Conservation (phyloP, 2,888 invertebrate species). For the Drosophila recens region DNA sequence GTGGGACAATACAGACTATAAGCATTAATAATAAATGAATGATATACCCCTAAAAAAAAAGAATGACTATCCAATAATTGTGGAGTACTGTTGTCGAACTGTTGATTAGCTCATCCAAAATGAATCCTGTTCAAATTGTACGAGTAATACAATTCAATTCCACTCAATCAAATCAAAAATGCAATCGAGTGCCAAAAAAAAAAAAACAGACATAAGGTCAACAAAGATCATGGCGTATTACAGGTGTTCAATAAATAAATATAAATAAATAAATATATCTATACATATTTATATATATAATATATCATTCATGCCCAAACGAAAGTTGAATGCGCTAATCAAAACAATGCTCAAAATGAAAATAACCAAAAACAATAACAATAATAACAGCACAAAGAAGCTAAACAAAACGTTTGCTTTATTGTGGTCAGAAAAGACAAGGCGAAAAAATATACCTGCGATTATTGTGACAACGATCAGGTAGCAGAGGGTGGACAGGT, state of each 20-base stretch:
- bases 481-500: conserved; percentile 35
- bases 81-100: background rate
- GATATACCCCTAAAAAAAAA: conserved; percentile 1
- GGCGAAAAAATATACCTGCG: conserved; percentile 5
- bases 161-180: conserved; percentile 47
- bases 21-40: conserved; percentile 25
- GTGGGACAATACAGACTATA: conserved; percentile 7
- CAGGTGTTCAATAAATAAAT: conserved; percentile 28
- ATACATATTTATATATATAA: conserved; percentile 16
- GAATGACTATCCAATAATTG: conserved; percentile 24
- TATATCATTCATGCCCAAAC: conserved; percentile 37
- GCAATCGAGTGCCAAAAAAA: conserved; percentile 17
- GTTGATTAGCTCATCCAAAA: conserved; percentile 45
- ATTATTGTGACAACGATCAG: conserved; percentile 38
- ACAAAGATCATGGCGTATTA: conserved; percentile 8
- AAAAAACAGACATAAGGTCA: conserved; percentile 13
- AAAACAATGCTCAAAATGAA: conserved; percentile 37
- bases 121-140: conserved; percentile 35
- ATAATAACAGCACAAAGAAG: conserved; percentile 23
- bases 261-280: conserved; percentile 19
- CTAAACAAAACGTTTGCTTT: conserved; percentile 26
- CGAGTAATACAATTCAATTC: conserved; percentile 37
- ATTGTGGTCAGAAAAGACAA: conserved; percentile 13
- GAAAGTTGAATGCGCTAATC: conserved; percentile 63
- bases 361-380: conserved; percentile 6